These are phyloP conservation scores for Sylvia borin DNA, from an alignment of 2,797 vertebrate species.

Conservation along the genomic window DNA sequence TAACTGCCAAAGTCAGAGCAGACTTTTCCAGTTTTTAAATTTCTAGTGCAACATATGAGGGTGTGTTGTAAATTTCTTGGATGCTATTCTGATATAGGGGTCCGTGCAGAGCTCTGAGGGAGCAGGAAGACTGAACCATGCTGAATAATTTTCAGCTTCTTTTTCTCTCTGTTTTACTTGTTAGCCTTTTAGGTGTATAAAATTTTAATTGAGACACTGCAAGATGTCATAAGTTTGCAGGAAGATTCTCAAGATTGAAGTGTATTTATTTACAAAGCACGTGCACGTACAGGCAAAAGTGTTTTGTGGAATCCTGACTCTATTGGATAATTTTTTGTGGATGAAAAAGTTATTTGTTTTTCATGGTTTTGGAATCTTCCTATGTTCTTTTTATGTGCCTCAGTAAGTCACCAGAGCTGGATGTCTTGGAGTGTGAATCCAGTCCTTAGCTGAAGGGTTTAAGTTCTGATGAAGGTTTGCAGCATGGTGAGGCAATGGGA, in stretches of 20 bases:
- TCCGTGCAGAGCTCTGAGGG: background rate
- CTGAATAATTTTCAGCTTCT: background rate
- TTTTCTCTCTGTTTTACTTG: background rate
- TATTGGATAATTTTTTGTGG: background rate
- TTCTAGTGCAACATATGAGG: background rate
- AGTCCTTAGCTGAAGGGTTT: background rate
- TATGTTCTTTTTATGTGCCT: background rate
- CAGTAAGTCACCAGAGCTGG: background rate
- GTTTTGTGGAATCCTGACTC: background rate
- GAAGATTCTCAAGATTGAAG: background rate
- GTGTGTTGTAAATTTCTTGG: background rate
- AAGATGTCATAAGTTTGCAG: background rate
- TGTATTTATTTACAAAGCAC: background rate
- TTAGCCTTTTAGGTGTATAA: background rate
- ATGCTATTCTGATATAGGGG: background rate
- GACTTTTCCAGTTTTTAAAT: background rate
- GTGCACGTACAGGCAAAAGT: background rate
- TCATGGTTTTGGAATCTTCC: background rate
- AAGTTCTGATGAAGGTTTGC: background rate
- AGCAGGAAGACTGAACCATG: background rate
- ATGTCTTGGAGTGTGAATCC: background rate
- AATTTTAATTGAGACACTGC: background rate
- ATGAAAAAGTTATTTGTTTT: background rate
- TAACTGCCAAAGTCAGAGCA: background rate
- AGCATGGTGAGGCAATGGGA: background rate